Evolutionary conservation across 2,113 vertebrate genomes (phyloP).

Genomic region (Hydropotes inermis): DNA sequence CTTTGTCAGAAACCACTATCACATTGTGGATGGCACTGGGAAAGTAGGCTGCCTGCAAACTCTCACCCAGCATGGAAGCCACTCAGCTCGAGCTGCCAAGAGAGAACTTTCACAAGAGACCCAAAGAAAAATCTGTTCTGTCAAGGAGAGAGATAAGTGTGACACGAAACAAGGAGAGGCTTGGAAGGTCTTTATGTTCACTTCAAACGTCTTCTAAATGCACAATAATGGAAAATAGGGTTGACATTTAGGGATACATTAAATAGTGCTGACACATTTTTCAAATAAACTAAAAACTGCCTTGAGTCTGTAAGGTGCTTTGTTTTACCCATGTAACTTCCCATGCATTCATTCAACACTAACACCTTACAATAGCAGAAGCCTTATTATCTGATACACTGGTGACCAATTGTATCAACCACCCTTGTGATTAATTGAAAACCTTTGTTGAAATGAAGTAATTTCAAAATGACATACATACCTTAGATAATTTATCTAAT

Average conservation of each 20-base stretch:
- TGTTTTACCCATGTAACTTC: neutral
- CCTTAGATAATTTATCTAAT: neutral
- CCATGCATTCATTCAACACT: neutral
- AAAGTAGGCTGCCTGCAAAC: neutral
- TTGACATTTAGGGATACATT: neutral
- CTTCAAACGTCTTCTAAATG: neutral
- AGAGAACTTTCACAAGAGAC: neutral
- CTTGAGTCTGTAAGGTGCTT: neutral
- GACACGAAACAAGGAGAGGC: neutral
- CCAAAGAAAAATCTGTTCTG: neutral
- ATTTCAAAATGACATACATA: neutral
- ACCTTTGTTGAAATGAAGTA: neutral
- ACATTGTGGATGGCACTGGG: neutral
- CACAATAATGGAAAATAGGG: neutral
- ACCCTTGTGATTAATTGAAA: neutral
- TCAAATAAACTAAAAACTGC: neutral
- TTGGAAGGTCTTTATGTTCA: neutral
- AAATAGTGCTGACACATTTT: neutral
- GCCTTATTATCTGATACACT: neutral
- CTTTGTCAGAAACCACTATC: slow-evolving; percentile 37
- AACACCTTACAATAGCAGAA: neutral
- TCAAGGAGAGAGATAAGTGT: neutral
- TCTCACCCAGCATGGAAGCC: neutral
- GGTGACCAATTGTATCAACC: neutral
- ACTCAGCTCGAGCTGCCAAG: neutral